Evolutionary conservation across 53 echinoderm and acorn worm genomes (phyloP).

Genomic region (Astropecten irregularis): DNA sequence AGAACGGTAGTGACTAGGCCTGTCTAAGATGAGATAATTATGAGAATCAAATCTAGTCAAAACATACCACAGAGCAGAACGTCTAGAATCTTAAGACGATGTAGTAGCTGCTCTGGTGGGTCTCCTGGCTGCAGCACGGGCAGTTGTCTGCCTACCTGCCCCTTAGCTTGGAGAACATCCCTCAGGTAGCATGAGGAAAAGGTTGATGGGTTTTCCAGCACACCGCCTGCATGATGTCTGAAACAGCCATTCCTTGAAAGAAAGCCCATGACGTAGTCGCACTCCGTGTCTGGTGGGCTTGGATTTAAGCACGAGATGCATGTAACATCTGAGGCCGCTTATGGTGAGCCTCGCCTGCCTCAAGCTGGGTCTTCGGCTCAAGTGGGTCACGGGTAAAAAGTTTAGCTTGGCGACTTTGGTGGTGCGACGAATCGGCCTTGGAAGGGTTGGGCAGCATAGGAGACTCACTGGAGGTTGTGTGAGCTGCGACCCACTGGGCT

Average conservation of each 20-base stretch:
- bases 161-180: slow-evolving; percentile 24
- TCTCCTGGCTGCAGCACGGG: neutral
- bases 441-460: too few species aligned
- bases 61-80: neutral
- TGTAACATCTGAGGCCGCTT: neutral
- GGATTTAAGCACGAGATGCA: neutral
- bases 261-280: slow-evolving; percentile 56
- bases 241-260: slow-evolving; percentile 48
- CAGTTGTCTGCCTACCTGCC: slow-evolving; percentile 2
- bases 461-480: neutral
- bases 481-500: neutral
- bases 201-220: slow-evolving; percentile 47
- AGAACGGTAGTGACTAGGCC: neutral
- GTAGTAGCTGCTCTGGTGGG: neutral
- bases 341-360: too few species aligned
- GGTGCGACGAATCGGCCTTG: too few species aligned
- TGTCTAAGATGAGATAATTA: neutral
- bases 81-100: neutral
- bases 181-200: slow-evolving; percentile 47
- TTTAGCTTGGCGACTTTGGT: too few species aligned
- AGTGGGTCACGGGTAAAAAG: too few species aligned
- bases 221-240: slow-evolving; percentile 57
- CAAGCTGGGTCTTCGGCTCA: too few species aligned
- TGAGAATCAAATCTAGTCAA: neutral
- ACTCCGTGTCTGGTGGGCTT: slow-evolving; percentile 42